Evolutionary conservation across 2,888 invertebrate species (phyloP).

Genomic region (Apamea sordens): DNA sequence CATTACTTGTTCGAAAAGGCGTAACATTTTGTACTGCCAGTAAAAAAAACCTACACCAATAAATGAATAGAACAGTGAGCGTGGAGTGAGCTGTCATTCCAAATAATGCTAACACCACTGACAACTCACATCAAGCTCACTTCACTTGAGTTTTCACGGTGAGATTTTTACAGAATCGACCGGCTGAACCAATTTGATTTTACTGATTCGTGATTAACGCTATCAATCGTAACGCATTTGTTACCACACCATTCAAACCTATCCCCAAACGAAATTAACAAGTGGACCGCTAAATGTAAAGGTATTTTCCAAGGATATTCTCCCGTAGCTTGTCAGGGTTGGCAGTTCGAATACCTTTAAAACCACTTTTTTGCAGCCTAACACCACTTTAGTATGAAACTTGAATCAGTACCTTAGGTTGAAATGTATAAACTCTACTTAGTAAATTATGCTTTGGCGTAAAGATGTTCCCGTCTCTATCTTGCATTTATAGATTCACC

Average conservation of each 20-base stretch:
- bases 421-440: too few species aligned
- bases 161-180: too few species aligned
- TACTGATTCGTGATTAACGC: conserved; percentile 27
- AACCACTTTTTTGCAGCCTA: not conserved
- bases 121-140: too few species aligned
- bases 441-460: not conserved
- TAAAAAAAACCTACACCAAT: not conserved
- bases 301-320: conserved; percentile 52
- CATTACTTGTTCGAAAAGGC: not conserved
- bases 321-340: conserved; percentile 34
- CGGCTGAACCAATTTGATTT: conserved; percentile 27
- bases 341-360: not conserved
- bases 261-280: conserved; percentile 51
- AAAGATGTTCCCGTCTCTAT: too few species aligned
- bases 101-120: too few species aligned
- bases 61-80: not conserved
- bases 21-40: not conserved
- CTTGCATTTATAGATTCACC: not conserved
- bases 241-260: conserved; percentile 50
- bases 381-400: not conserved
- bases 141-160: too few species aligned
- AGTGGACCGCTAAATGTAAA: conserved; percentile 53
- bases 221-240: conserved; percentile 40
- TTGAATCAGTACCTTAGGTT: not conserved
- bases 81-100: too few species aligned